Evolutionary conservation across 2,113 vertebrate genomes (phyloP).

Genomic region (Triplophysa tibetana): DNA sequence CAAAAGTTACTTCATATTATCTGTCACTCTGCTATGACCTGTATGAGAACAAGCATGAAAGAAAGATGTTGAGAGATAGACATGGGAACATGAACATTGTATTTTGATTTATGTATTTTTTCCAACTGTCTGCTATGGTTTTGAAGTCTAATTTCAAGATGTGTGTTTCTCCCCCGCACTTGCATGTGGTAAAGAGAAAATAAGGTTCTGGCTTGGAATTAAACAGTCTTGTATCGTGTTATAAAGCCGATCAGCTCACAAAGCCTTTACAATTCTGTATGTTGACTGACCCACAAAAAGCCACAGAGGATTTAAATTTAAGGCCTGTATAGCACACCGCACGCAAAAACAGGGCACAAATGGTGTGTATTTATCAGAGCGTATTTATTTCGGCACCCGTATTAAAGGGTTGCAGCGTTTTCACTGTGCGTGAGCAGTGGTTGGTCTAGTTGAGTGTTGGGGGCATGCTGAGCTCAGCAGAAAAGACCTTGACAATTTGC

Average conservation of each 20-base stretch:
- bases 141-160: not conserved
- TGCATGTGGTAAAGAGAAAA: conserved; percentile 7
- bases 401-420: too few species aligned
- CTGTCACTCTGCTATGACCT: conserved; percentile 35
- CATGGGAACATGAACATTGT: not conserved
- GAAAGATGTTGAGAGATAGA: not conserved
- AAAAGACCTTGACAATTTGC: too few species aligned
- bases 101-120: not conserved
- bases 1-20: conserved; percentile 18
- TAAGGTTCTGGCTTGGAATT: not conserved
- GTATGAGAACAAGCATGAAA: not conserved
- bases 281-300: not conserved
- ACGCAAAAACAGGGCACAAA: too few species aligned
- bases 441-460: too few species aligned
- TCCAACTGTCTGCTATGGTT: not conserved
- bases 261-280: not conserved
- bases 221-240: conserved; percentile 10
- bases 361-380: too few species aligned
- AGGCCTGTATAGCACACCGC: not conserved
- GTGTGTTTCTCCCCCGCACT: not conserved
- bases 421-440: too few species aligned
- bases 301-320: not conserved
- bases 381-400: too few species aligned
- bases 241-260: not conserved
- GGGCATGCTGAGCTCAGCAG: too few species aligned